Conservation (phyloP, 2,113 vertebrate species). For the Pionites leucogaster region DNA sequence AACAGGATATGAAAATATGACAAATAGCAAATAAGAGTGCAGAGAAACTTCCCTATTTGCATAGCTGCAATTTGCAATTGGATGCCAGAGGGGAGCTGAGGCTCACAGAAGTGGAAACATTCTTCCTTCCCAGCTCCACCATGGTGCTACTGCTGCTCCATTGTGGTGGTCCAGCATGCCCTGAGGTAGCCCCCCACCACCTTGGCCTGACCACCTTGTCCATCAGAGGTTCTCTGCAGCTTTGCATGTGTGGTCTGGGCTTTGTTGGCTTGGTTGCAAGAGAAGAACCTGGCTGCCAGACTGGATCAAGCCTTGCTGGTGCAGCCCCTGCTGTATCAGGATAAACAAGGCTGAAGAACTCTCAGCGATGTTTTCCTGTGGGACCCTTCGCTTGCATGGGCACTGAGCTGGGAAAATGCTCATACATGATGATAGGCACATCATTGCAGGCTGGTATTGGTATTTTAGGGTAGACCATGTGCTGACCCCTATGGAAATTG, state of each 20-base stretch:
- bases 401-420: background rate
- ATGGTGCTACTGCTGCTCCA: fast-evolving
- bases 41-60: background rate
- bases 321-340: background rate
- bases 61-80: background rate
- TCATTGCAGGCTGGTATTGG: background rate
- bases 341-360: background rate
- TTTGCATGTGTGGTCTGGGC: background rate
- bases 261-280: background rate
- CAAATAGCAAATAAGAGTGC: background rate
- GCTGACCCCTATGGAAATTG: background rate
- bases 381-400: background rate
- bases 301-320: fast-evolving
- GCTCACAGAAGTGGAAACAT: background rate
- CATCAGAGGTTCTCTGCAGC: background rate
- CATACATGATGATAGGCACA: background rate
- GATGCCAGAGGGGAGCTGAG: background rate
- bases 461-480: background rate
- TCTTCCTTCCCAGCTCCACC: background rate
- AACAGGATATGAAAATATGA: background rate
- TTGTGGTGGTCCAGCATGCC: fast-evolving
- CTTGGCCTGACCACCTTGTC: background rate
- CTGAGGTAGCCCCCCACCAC: fast-evolving
- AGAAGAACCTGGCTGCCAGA: background rate
- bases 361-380: background rate